Evolutionary conservation across 2,113 vertebrate species (phyloP), one percentile per base, ranked within the genome.

Genomic region (Phyllostomus discolor): DNA sequence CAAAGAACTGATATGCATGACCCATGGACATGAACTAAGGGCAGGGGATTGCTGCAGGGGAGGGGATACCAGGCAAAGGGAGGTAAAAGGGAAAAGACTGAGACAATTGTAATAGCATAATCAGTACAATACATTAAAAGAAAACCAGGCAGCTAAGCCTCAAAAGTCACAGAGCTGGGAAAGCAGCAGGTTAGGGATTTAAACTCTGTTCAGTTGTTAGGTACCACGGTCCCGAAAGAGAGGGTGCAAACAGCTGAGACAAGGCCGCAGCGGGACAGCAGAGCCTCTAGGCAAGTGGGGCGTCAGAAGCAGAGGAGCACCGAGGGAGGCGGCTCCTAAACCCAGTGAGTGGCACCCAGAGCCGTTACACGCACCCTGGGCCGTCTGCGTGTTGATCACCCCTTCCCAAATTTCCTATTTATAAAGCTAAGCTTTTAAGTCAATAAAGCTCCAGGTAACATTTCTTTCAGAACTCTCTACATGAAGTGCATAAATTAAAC

Each of bases 391-490:
- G 19, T 8, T 67, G 38, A 78, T 41, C 20, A 41, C 1, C 8
- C 7, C 11, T 78, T 86, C 69, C 48, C 90, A 62, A 93, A 85
- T 33, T 12, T 78, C 28, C 83, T 50, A 70, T 41, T 73, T 38
- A 81, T 12, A 95, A 72, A 91, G 57, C 1, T 12, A 94, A 66
- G 50, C 8, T 22, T 66, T 26, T 6, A 28, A 75, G 35, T 19
- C 93, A 90, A 52, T 9, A 82, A 83, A 28, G 28, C 35, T 90
- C 81, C 38, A 59, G 7, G 70, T 76, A 80, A 38, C 50, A 35
- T 16, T n/a, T 82, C 9, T 89, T 94, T n/a, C 80, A 94, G 96
- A 91, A 81, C 26, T 87, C 62, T 88, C 19, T 70, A 67, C 4
- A 73, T 28, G 2, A 54, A 38, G 50, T 66, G 6, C 20, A 50